A percentile compares a stretch with the other conserved stretches of the same genome.
Evolutionary conservation across 2,888 invertebrate species (phyloP).

Genomic region (Synergus laeviventris): DNA sequence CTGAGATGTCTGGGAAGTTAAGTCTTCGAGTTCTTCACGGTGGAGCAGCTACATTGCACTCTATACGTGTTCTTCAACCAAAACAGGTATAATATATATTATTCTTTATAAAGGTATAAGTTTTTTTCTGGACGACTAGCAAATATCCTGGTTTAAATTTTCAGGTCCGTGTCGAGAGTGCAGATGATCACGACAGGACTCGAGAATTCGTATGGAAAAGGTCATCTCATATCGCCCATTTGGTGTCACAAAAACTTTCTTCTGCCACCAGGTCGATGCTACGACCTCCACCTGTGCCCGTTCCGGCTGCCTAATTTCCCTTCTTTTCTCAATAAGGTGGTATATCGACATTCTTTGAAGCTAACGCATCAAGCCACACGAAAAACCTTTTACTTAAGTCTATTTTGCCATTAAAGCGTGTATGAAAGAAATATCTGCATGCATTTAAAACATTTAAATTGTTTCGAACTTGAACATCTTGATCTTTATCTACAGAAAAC

Average conservation of each 20-base stretch:
- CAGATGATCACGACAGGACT: slow-evolving; percentile 89
- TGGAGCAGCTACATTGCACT: slow-evolving; percentile 88
- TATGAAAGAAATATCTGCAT: not conserved
- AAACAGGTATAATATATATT: slow-evolving; percentile 82
- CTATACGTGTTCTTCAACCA: slow-evolving; percentile 90
- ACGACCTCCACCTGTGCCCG: slow-evolving; percentile 76
- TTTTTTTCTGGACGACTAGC: too few relatives aligned
- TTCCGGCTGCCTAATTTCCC: slow-evolving; percentile 37
- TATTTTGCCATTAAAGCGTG: not conserved
- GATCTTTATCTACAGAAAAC: not conserved
- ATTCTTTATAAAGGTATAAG: not conserved
- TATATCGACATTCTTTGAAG: not conserved
- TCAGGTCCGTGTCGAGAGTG: slow-evolving; percentile 89
- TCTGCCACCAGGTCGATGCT: slow-evolving; percentile 80
- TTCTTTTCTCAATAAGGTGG: not conserved
- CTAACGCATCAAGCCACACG: not conserved
- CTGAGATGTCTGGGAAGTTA: slow-evolving; percentile 89
- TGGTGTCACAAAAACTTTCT: slow-evolving; percentile 88
- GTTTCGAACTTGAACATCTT: not conserved
- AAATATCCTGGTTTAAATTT: slow-evolving; percentile 54
- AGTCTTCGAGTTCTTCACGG: slow-evolving; percentile 87
- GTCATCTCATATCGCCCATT: slow-evolving; percentile 89
- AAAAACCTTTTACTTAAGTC: not conserved
- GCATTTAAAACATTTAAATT: too few relatives aligned
- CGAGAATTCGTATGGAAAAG: slow-evolving; percentile 90